A percentile compares a stretch with the other conserved stretches of the same genome.
Conservation (phyloP, 2,113 vertebrate species). For the Oplegnathus fasciatus region DNA sequence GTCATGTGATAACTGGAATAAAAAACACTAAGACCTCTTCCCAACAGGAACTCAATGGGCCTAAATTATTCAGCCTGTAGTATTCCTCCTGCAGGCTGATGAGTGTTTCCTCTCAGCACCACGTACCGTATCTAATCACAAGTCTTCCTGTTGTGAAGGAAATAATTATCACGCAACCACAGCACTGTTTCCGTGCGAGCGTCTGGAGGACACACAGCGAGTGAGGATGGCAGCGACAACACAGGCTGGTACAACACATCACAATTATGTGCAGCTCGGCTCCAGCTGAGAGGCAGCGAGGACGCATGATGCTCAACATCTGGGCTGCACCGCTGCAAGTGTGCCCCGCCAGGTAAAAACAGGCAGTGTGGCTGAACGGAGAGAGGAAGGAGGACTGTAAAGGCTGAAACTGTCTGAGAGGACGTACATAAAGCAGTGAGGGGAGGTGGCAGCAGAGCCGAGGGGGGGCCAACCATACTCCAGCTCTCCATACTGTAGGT, state of each 20-base stretch:
- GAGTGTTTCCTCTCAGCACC: background rate
- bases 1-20: too few species aligned
- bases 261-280: background rate
- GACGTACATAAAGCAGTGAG: conserved; percentile 56
- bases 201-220: background rate
- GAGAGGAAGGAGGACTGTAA: conserved; percentile 27
- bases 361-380: background rate
- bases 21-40: background rate
- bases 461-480: too few species aligned
- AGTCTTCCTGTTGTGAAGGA: conserved; percentile 2
- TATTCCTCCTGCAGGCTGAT: background rate
- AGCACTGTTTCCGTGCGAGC: background rate
- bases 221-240: background rate
- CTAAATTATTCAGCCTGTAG: background rate
- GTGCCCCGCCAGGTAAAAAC: conserved; percentile 21
- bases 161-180: background rate
- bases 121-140: background rate
- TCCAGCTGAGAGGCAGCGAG: conserved; percentile 9
- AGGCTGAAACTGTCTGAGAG: conserved; percentile 63
- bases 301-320: background rate
- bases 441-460: conserved; percentile 36
- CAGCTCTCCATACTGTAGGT: too few species aligned
- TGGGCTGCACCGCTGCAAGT: background rate
- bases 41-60: background rate
- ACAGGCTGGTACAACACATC: conserved; percentile 1